Base-by-base conservation (phyloP, 2,797 vertebrate genomes). In the Lates japonicus region DNA sequence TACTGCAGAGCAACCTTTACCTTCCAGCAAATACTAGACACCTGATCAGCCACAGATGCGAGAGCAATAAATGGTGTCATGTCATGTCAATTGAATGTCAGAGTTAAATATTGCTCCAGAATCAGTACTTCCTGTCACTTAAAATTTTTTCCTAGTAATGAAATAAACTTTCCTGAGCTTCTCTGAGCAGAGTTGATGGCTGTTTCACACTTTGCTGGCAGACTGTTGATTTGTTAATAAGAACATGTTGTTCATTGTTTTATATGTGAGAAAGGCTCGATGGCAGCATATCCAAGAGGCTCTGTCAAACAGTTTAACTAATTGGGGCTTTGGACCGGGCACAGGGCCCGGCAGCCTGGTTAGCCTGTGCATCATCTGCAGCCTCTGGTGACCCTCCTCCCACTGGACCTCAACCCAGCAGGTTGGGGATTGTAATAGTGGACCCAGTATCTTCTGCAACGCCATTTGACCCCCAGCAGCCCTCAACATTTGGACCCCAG, bases 401-500 rank as follows among this genome's bases (percentile, higher is more conserved):
- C 16, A 19, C 3, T 10, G 17, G 17, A 2, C 44, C 44, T 19
- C 44, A 2, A 19, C 17, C 29, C 20, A 39, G 29, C 69, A 22
- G 37, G 59, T 39, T 31, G 33, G n/a, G 20, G 25, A 55, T 6
- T 1, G 1, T 42, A 62, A 44, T 3, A 5, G 5, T 0, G 44
- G 51, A 66, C 22, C 25, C 39, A 31, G 31, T 9, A 5, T 48
- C 74, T 52, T 59, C 46, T 62, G 35, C 11, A 16, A 63, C 65
- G 25, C 60, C 39, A 14, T 77, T 66, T 59, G 55, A 85, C 61
- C 80, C 42, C 2, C 1, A 4, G 39, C 61, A 51, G 76, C 72
- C 83, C 75, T 51, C 37, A 1, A 19, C 54, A 20, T n/a, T 3
- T 0, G 13, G 70, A n/a, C n/a, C 62, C 58, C 84, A 82, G 79